Evolutionary conservation across 2,797 vertebrate genomes (phyloP).

Genomic region (Coregonus sp.): DNA sequence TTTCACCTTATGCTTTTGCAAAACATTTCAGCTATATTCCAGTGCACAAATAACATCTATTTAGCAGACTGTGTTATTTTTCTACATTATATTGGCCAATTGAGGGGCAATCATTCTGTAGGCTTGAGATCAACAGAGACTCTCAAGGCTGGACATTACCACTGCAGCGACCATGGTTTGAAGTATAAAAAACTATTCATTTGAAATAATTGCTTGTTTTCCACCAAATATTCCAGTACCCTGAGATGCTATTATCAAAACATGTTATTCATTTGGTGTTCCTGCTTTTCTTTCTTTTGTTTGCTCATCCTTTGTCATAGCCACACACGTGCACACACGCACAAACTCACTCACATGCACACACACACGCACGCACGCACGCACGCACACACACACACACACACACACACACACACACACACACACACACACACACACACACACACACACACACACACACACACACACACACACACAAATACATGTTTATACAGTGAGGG

Average conservation of each 20-base stretch:
- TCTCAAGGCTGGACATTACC: conserved; percentile 40
- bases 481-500: too few species aligned
- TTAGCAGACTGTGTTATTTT: conserved; percentile 52
- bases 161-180: conserved; percentile 37
- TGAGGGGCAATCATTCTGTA: conserved; percentile 24
- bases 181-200: conserved; percentile 58
- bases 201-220: conserved; percentile 68
- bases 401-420: conserved; percentile 1
- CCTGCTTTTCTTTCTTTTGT: too few species aligned
- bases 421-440: not conserved
- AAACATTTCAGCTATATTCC: not conserved
- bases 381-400: not conserved
- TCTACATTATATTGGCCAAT: conserved; percentile 41
- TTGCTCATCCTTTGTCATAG: not conserved
- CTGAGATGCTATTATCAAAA: conserved; percentile 53
- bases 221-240: conserved; percentile 36
- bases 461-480: too few species aligned
- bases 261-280: not conserved
- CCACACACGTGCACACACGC: not conserved
- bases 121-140: conserved; percentile 42
- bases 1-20: not conserved
- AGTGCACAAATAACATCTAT: conserved; percentile 21
- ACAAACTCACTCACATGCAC: not conserved
- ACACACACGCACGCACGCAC: conserved; percentile 10
- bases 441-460: too few species aligned